Evolutionary conservation across 1,140 invertebrate genomes (phyloP).

Genomic region (Megalopta genalis): DNA sequence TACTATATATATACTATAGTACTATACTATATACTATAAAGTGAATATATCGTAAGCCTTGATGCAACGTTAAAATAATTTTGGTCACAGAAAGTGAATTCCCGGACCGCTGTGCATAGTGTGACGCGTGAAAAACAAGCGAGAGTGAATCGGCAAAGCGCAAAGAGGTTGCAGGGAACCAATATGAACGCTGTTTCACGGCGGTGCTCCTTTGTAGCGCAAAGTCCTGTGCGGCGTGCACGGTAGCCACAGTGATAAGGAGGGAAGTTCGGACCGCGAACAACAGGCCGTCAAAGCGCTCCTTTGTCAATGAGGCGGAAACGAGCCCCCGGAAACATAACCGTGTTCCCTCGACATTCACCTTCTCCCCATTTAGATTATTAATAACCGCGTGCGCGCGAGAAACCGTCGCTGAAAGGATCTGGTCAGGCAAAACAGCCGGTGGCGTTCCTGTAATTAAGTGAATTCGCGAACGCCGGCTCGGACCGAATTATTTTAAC

Average conservation of each 20-base stretch:
- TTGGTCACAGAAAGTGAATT: no score
- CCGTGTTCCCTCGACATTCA: conserved; percentile 19
- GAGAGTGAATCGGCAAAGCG: background rate
- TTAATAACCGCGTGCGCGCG: conserved; percentile 32
- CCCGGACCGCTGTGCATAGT: no score
- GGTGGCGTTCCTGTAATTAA: conserved; percentile 19
- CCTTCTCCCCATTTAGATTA: conserved; percentile 43
- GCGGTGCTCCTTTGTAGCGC: background rate
- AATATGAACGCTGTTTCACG: background rate
- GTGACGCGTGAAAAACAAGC: background rate
- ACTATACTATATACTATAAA: no score
- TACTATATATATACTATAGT: no score
- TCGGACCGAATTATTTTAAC: conserved; percentile 15
- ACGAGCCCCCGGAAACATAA: conserved; percentile 21
- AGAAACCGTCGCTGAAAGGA: background rate
- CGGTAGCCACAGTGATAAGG: conserved; percentile 38
- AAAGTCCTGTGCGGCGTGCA: conserved; percentile 4
- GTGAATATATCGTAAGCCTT: no score
- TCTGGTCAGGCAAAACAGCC: conserved; percentile 5
- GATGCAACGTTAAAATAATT: no score
- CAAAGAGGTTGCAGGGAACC: background rate
- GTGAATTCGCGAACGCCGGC: conserved; percentile 1
- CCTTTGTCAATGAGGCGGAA: conserved; percentile 43
- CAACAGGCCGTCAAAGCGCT: conserved; percentile 25
- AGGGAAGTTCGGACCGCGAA: conserved; percentile 26